Evolutionary conservation across 2,888 invertebrate genomes (phyloP).

Genomic region (Eulithis prunata): DNA sequence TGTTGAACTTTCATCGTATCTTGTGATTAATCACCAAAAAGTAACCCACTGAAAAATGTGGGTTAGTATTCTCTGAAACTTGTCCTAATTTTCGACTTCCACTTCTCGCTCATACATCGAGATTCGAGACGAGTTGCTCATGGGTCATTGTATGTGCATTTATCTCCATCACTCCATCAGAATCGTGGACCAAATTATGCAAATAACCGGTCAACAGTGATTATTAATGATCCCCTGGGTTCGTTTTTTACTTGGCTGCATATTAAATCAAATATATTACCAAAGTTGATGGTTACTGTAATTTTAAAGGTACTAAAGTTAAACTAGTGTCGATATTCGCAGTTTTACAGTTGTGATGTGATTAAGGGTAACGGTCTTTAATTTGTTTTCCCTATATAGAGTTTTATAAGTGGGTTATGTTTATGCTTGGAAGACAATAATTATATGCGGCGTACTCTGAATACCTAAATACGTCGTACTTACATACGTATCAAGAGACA

Average conservation of each 20-base stretch:
- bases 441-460: constrained; percentile 28
- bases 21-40: constrained; percentile 8
- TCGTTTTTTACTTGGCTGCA: constrained; percentile 28
- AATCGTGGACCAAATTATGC: constrained; percentile 57
- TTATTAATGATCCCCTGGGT: constrained; percentile 29
- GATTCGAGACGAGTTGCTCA: constrained; percentile 36
- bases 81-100: constrained; percentile 67
- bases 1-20: not conserved
- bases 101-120: constrained; percentile 36
- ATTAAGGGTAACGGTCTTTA: constrained; percentile 49
- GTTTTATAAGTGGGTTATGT: constrained; percentile 31
- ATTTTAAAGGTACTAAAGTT: constrained; percentile 37
- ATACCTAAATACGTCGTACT: constrained; percentile 24
- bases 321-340: constrained; percentile 36
- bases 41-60: constrained; percentile 48
- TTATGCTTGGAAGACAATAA: constrained; percentile 22
- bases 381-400: constrained; percentile 44
- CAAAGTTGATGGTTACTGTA: constrained; percentile 22
- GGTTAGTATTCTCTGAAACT: constrained; percentile 52
- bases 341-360: constrained; percentile 43
- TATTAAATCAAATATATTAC: constrained; percentile 32
- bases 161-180: constrained; percentile 69
- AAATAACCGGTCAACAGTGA: constrained; percentile 52
- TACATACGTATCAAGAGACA: not conserved
- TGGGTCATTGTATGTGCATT: constrained; percentile 63